Base-by-base conservation (phyloP, 2,113 vertebrate genomes). In the Hippocampus zosterae region DNA sequence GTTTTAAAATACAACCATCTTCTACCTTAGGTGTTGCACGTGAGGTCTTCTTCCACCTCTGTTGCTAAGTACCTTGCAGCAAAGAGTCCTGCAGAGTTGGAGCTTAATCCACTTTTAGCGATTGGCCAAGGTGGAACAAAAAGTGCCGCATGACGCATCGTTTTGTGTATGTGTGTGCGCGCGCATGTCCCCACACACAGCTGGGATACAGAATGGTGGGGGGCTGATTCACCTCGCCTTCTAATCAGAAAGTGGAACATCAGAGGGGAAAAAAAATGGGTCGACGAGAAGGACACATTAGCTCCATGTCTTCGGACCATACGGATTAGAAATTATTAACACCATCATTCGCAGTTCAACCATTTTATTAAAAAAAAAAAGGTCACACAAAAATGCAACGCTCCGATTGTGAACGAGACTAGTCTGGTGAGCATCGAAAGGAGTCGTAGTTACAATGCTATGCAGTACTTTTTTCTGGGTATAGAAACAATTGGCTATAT, bases 81-180 rank as follows among this genome's bases (percentile, higher is more conserved):
- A 60, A 57, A 57, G 13, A 60, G 6, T 60, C 33, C 57, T 60
- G 57, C 27, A 29, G 57, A 27, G 18, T 3, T 60, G 27, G 27
- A 60, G 57, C 57, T 60, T 60, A 60, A 60, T 60, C 27, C 57
- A 33, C 27, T 60, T 27, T 60, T 33, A 60, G 57, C 57, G 57
- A 27, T 27, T 60, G 29, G 27, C 57, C 57, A 18, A 60, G 27
- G 57, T 60, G 57, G 57, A 60, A 60, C 57, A 33, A 60, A 60
- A 60, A 60, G 15, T 60, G 57, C 57, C 57, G 57, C 57, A 60
- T 60, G 27, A 60, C 27, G 25, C 57, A 60, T 60, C 25, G 27
- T 59, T 33, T 9, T 23, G 53, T 23, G 53, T 23, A 0, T 10
- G 52, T 55, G 33, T 40, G 60, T 62, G 18, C n/a, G 60, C 11